Base-by-base conservation (phyloP, 2,888 invertebrate species). In the Megastigmus dorsalis region DNA sequence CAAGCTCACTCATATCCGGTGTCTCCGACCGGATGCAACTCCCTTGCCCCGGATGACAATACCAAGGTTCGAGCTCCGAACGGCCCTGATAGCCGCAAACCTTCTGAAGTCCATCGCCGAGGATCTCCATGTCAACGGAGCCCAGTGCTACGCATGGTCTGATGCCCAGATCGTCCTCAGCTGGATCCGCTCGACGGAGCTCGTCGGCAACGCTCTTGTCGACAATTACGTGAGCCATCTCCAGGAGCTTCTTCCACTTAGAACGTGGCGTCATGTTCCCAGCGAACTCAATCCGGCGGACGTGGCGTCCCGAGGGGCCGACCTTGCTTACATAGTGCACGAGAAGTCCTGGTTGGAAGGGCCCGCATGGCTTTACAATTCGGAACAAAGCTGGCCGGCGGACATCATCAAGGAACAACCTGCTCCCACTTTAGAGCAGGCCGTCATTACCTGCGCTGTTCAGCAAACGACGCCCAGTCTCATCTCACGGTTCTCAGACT, bases 161-260 rank as follows among this genome's bases (percentile, higher is more conserved):
- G 15, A 43, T 15, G 4, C 15, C 4, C 43, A 43, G 43, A 43
- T n/a, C 10, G 10, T n/a, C 43, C 43, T 43, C 43, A 4, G 10
- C 43, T 59, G 59, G 59, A 6, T 59, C 4, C 20, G 20, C 10
- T 59, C 59, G 7, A 9, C 10, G 2, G n/a, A 23, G 9, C 59
- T 36, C 6, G 59, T 59, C 2, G 38, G 59, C 1, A 59, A 59
- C 15, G 38, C 30, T 18, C 38, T 59, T 5, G 59, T 59, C 18
- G 59, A 59, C 20, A 59, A 59, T 36, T 59, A 59, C 30, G 30
- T 59, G 2, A 59, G 26, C 38, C 59, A 38, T 18, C 18, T 59
- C 26, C 59, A 59, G 9, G 59, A 59, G 20, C 4, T 59, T 7
- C 33, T 33, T 4, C 9, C 33, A 33, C 33, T 6, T 9, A 6